Base-by-base conservation (phyloP, 2,888 invertebrate genomes). In the Thera obeliscata region DNA sequence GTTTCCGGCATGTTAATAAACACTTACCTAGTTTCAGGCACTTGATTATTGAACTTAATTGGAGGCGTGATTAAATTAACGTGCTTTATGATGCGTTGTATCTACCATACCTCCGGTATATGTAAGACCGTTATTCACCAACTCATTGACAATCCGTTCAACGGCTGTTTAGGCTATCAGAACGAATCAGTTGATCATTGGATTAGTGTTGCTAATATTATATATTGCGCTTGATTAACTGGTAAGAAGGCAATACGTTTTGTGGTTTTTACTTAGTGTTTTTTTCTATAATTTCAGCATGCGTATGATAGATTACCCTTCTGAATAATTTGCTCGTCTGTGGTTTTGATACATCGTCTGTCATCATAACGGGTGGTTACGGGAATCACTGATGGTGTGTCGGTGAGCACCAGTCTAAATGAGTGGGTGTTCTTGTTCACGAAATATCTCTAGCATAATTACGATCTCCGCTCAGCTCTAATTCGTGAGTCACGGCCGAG, bases 401-500 rank as follows among this genome's bases (percentile, higher is more conserved):
- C 22, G 60, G 60, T 60, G 60, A 60, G 56, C 48, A 38, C 64
- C 41, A 22, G 60, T 52, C 60, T 66, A 63, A 66, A 66, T 75
- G 83, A 84, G 85, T 88, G 87, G 87, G 86, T 87, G 87, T 86
- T 83, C 89, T 86, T 64, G 85, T 85, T 84, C 90, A 89, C 89
- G 87, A 88, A 88, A 89, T 90, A 88, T 84, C 84, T 87, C 81
- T 81, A 81, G 83, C 81, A 84, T 92, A 91, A 90, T 92, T 90
- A 89, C 87, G 85, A 89, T 90, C 89, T 90, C 85, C 84, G 80
- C 84, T 82, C 75, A 89, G 90, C 83, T 91, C 90, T 92, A 91
- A 91, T 91, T 92, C 92, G 92, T 93, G 93, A 91, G 90, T 92
- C 93, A 92, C 93, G 92, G 89, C 81, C 84, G 81, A 83, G 87